Conservation (phyloP, 2,888 invertebrate species). For the Candidula unifasciata region DNA sequence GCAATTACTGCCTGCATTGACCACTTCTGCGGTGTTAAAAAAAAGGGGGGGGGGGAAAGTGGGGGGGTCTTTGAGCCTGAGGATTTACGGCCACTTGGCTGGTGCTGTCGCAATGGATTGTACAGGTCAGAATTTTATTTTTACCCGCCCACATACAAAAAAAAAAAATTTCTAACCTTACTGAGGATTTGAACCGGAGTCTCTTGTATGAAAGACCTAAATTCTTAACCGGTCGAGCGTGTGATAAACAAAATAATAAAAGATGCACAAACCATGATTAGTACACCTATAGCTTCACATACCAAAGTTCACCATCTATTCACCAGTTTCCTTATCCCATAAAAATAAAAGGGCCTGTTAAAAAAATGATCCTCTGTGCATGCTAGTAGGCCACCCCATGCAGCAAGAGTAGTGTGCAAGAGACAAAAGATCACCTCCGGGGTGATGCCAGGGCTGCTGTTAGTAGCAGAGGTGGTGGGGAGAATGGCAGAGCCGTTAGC, state of each 20-base stretch:
- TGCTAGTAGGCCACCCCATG: not conserved
- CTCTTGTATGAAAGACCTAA: no score
- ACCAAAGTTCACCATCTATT: not conserved
- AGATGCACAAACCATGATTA: not conserved
- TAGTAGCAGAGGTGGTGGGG: constrained; percentile 1
- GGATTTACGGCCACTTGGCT: no score
- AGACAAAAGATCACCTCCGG: constrained; percentile 31
- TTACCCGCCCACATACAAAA: no score
- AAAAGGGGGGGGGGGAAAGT: no score
- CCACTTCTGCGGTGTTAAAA: no score
- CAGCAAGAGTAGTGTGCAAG: constrained; percentile 13
- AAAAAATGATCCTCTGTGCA: not conserved
- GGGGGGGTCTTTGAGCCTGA: no score
- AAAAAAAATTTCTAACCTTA: no score
- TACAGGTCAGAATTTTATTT: no score
- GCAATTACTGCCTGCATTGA: no score
- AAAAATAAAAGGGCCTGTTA: not conserved
- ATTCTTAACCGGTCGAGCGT: no score
- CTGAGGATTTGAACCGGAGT: no score
- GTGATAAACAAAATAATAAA: not conserved
- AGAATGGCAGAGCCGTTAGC: constrained; percentile 19
- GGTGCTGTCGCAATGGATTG: no score
- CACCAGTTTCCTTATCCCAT: not conserved
- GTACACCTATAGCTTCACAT: not conserved
- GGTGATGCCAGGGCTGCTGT: constrained; percentile 12